Evolutionary conservation across 1,140 invertebrate species (phyloP), one percentile per base, ranked within the genome.

Genomic region (Drosophila pectinifera): DNA sequence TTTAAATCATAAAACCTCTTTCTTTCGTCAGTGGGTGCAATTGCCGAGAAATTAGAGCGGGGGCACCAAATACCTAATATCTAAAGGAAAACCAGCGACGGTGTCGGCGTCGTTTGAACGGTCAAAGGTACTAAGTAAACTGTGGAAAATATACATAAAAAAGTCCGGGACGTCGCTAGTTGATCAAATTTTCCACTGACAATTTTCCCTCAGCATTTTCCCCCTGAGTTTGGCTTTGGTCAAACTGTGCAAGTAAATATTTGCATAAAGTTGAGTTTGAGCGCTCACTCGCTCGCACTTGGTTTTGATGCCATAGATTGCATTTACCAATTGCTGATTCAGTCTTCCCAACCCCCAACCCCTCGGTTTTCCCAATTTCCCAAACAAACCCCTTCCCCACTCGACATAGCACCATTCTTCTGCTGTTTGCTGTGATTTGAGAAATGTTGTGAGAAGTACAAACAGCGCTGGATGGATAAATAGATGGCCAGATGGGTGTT

Each of bases 371-470:
- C 24, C 59, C 31, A 57, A 56, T 62, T 62, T 62, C 43, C 62
- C 39, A 59, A 43, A 45, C 28, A 22, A 45, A 26, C 39, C 39
- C 38, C 22, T 16, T 31, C 26, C 26, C 24, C 5, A 22, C 26
- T 18, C 24, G 53, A 8, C 38, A 41, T 49, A 72, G 53, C 49
- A 76, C 78, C 70, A 73, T 48, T 73, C 43, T 58, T 73, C 56
- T 43, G 36, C 22, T 80, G 65, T 80, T 67, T 76, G 67, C 62
- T 49, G 80, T 84, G 72, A 84, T 85, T 84, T 63, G 39, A 53
- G 49, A 80, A 80, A 73, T 80, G 84, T 79, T 89, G 84, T 89
- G 84, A 83, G 84, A 88, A 89, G 86, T 77, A 79, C 80, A 88
- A 88, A 88, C 65, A 88, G 24, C 51, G 57, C 20, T 67, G 28